Evolutionary conservation across 1,140 invertebrate species (phyloP), one percentile per base, ranked within the genome.

Genomic region (Hycleus phaleratus): DNA sequence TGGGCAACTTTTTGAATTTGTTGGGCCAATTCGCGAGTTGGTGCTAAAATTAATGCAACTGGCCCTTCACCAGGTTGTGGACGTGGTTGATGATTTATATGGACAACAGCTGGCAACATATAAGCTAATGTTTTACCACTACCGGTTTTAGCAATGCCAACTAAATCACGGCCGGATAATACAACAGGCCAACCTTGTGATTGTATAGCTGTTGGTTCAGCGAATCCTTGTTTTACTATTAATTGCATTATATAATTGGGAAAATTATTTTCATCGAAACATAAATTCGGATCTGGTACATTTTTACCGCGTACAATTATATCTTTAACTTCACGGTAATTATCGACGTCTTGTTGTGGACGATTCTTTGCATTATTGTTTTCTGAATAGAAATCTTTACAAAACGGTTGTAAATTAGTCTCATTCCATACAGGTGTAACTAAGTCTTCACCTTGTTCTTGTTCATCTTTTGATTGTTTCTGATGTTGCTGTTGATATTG

Each of bases 1-100:
- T 84, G 82, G 4, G 95, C 93, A 2, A 98, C 95, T 66, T 93
- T 87, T 74, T 98, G 91, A 62, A 99, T 98, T 75, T 99, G 97
- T 72, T 97, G 94, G 2, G 95, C 96, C 56, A 99, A 77, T 76
- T 99, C 96, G 58, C 97, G 81, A 0, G 97, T 99, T 10, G 97
- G 97, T 47, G 95, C 93, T 32, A 99, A 75, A 55, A 98, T 88
- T 9, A 99, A 75, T 8, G 90, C 93, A 70, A 97, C 91, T 1
- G 93, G 93, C 46, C 93, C 93, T 75, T 97, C 93, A 46, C 92
- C 91, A 49, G 84, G 78, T 53, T 78, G 74, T 6, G 88, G 73
- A 9, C 83, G 79, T 58, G 81, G 83, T 67, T 89, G 86, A 66
- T 86, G 83, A 48, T 83, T 82, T 68, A 88, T 88, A 67, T 88